phyloP scores from a whole-genome alignment of 1,140 invertebrate genomes.

The Spodoptera frugiperda region DNA sequence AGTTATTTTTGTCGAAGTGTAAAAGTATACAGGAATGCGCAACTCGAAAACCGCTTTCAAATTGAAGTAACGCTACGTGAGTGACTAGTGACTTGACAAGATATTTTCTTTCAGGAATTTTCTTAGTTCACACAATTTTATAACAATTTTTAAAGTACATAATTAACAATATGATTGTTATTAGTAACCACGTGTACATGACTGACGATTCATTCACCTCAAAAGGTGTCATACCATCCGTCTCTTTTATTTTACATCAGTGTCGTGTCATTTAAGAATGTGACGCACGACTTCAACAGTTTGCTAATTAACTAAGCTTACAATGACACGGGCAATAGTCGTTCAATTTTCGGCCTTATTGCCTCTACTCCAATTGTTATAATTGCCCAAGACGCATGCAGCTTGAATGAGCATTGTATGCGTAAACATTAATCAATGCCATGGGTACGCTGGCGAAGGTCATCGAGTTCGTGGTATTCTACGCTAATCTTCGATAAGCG shows the following conservation, averaged over 20 bases:
- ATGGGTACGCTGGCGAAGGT: constrained; percentile 76
- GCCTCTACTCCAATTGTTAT: constrained; percentile 50
- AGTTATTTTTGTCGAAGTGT: constrained; percentile 53
- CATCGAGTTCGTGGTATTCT: constrained; percentile 65
- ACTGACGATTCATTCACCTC: constrained; percentile 74
- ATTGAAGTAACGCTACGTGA: constrained; percentile 9
- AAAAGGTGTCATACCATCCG: constrained; percentile 51
- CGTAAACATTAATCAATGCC: constrained; percentile 82
- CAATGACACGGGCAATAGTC: constrained; percentile 57
- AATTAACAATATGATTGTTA: constrained; percentile 12
- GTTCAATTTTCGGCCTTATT: constrained; percentile 66
- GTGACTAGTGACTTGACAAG: constrained; percentile 1
- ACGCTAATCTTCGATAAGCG: constrained; percentile 54
- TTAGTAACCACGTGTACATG: constrained; percentile 46
- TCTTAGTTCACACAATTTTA: background rate
- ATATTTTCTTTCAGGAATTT: constrained; percentile 21
- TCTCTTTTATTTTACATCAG: constrained; percentile 62
- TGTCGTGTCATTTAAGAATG: constrained; percentile 63
- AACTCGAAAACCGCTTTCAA: constrained; percentile 52
- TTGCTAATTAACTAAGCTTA: constrained; percentile 78
- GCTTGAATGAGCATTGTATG: constrained; percentile 77
- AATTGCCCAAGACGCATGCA: constrained; percentile 51
- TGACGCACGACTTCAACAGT: constrained; percentile 68
- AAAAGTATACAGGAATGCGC: constrained; percentile 49
- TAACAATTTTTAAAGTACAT: background rate